Evolutionary conservation across 1,140 invertebrate species (phyloP), one percentile per base, ranked within the genome.

Genomic region (Cylas formicarius): DNA sequence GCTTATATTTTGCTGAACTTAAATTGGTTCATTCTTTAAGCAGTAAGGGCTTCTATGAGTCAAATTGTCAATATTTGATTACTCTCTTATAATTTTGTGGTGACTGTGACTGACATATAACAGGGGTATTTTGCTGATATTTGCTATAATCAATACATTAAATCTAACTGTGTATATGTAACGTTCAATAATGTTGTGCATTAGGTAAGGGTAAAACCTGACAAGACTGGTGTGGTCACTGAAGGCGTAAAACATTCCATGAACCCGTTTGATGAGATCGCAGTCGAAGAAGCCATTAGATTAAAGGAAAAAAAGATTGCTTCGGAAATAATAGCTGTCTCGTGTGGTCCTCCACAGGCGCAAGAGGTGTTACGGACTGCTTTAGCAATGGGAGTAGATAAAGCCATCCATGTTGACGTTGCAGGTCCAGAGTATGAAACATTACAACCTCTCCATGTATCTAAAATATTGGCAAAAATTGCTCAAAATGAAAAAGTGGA

Each of bases 231-330:
- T 2, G 95, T 99, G 6, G 82, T 98, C 2, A 96, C 90, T 2
- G 93, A 99, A 69, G 94, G 94, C 5, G 90, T 99, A 0, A 98
- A 99, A 67, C 95, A 99, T 68, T 96, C 93, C 0, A 94, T 99
- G 88, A 99, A 99, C 66, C 96, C 96, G 1, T 99, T 99, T 66
- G 94, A 98, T 75, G 96, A 99, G 72, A 99, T 99, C 55, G 96
- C 95, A 6, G 78, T 99, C 1, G 96, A 99, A 67, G 96, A 99
- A 73, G 96, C 95, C n/a, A 89, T 99, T 0, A 73, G 92, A 49
- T 72, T 99, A 74, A 99, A 97, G 66, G 96, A 99, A 66, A 98
- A 97, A 63, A 97, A 97, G 67, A 49, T 97, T 11, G 94, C 86
- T 7, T 76, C 75, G 26, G 95, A 98, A 74, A 78, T 98, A 8